Percentiles rank a stretch among this genome's conserved stretches.
These are phyloP conservation scores for Labia minor DNA, from an alignment of 2,888 invertebrate genomes.

Conservation along the genomic window DNA sequence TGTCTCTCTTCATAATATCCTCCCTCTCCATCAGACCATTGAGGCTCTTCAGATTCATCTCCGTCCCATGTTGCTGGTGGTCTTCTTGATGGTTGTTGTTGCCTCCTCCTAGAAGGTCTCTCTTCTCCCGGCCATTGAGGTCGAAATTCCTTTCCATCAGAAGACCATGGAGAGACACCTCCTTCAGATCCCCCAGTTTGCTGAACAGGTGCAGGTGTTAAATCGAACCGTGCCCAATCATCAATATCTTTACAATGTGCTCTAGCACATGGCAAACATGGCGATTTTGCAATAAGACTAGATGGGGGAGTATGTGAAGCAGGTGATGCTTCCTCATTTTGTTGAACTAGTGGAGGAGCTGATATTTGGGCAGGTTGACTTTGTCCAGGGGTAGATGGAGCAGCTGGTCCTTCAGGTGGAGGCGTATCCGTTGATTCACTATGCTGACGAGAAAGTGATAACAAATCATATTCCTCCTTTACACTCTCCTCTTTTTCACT, in stretches of 20 bases:
- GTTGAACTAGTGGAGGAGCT: conserved; percentile 37
- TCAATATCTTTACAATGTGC: conserved; percentile 34
- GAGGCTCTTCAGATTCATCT: conserved; percentile 31
- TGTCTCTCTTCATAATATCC: conserved; percentile 31
- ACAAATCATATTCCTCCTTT: conserved; percentile 26
- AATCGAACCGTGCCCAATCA: conserved; percentile 50
- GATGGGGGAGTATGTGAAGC: neutral
- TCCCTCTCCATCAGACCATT: conserved; percentile 23
- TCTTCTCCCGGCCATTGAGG: conserved; percentile 35
- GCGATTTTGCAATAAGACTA: neutral
- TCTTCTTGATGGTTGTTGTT: conserved; percentile 5
- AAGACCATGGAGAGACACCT: conserved; percentile 63
- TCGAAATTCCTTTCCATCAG: conserved; percentile 56
- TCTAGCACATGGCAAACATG: conserved; percentile 4
- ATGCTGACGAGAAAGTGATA: conserved; percentile 29
- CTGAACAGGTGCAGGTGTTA: conserved; percentile 31
- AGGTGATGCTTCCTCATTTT: conserved; percentile 19
- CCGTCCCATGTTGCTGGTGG: conserved; percentile 29
- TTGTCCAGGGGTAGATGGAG: conserved; percentile 16
- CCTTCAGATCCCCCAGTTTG: conserved; percentile 30
- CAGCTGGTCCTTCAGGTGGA: conserved; percentile 15
- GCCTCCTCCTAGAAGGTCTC: conserved; percentile 35
- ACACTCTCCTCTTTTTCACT: conserved; percentile 30
- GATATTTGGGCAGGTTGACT: conserved; percentile 32
- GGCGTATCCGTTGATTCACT: conserved; percentile 31